Evolutionary conservation across 2,113 vertebrate species (phyloP).

Genomic region (Lasiurus cinereus): DNA sequence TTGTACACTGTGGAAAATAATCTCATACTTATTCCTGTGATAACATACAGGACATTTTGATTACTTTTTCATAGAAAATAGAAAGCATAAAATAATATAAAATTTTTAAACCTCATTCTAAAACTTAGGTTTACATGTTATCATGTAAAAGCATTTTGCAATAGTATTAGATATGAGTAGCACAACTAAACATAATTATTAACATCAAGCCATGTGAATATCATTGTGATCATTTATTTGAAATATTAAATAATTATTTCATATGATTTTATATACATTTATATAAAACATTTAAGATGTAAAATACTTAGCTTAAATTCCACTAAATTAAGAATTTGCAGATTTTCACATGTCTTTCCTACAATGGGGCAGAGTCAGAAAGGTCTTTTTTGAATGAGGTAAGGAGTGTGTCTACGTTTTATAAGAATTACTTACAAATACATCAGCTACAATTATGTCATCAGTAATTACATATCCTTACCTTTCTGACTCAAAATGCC

Average conservation of each 20-base stretch:
- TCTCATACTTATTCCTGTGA: not conserved
- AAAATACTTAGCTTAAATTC: constrained; percentile 35
- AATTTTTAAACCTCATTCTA: constrained; percentile 36
- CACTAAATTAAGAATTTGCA: not conserved
- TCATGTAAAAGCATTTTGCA: not conserved
- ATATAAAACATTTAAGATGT: constrained; percentile 48
- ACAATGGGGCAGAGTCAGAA: not conserved
- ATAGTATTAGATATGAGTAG: not conserved
- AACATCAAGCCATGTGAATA: constrained; percentile 14
- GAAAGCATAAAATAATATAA: not conserved
- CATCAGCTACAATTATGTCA: constrained; percentile 36
- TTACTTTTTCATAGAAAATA: not conserved
- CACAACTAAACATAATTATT: constrained; percentile 9
- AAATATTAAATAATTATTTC: constrained; percentile 39
- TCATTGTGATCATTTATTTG: not conserved
- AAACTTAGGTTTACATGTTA: constrained; percentile 39
- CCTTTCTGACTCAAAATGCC: constrained; percentile 34
- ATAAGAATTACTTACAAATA: constrained; percentile 59
- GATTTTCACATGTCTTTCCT: constrained; percentile 40
- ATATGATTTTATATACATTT: not conserved
- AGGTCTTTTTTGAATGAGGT: not conserved
- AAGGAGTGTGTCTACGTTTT: not conserved
- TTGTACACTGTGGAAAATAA: not conserved
- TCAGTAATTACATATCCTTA: constrained; percentile 34
- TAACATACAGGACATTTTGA: not conserved